phyloP scores from a whole-genome alignment of 2,113 vertebrate species.

The Shinisaurus crocodilurus region DNA sequence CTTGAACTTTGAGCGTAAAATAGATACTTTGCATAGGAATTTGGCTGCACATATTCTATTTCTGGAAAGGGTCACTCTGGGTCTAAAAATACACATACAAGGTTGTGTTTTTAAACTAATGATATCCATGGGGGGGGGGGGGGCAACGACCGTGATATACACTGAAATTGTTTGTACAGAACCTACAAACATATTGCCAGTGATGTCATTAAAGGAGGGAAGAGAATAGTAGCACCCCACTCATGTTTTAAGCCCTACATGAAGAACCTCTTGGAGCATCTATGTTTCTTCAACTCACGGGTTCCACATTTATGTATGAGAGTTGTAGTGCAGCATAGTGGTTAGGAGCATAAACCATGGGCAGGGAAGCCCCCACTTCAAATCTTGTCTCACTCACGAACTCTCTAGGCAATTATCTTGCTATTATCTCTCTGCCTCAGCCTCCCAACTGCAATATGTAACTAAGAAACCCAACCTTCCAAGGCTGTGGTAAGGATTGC shows the following conservation, averaged over 20 bases:
- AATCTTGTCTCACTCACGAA: neutral
- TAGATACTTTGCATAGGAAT: slow-evolving; percentile 25
- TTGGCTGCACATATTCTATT: slow-evolving; percentile 50
- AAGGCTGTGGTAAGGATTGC: neutral
- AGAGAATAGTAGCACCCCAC: neutral
- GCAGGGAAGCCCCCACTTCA: neutral
- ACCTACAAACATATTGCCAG: neutral
- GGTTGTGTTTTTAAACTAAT: neutral
- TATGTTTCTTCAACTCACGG: neutral
- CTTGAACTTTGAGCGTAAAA: slow-evolving; percentile 14
- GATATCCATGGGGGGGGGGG: neutral
- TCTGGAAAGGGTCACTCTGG: slow-evolving; percentile 26
- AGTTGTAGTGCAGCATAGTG: neutral
- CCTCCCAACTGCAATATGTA: too few relatives aligned
- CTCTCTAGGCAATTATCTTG: neutral
- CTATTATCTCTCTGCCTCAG: neutral
- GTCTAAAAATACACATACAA: neutral
- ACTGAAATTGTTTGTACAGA: neutral
- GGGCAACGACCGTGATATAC: neutral
- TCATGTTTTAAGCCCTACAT: neutral
- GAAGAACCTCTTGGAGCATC: neutral
- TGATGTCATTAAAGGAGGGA: neutral
- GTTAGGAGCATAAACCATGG: neutral
- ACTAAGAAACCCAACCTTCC: neutral
- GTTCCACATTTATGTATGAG: neutral